A percentile compares a stretch with the other conserved stretches of the same genome.
These are phyloP conservation scores for Poeciliopsis paucimaculata DNA, from an alignment of 2,797 vertebrate genomes.

Conservation along the genomic window DNA sequence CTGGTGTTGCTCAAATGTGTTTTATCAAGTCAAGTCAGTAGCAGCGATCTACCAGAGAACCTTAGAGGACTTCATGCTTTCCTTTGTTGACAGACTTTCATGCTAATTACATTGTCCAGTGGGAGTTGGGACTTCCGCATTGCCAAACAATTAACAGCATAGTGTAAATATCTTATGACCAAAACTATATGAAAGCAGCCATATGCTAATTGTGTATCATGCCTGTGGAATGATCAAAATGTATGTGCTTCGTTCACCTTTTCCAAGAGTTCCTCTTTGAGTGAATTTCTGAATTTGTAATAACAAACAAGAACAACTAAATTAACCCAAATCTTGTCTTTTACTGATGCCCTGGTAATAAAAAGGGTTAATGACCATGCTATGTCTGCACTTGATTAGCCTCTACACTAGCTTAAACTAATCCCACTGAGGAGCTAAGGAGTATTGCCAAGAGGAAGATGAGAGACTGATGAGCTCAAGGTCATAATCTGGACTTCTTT, in stretches of 20 bases:
- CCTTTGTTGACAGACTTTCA: not conserved
- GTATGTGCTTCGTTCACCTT: not conserved
- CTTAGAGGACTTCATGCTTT: not conserved
- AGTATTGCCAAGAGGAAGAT: not conserved
- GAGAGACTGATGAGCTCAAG: not conserved
- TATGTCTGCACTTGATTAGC: not conserved
- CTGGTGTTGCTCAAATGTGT: not conserved
- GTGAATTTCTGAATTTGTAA: not conserved
- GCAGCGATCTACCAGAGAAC: not conserved
- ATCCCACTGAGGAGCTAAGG: not conserved
- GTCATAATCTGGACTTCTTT: not conserved
- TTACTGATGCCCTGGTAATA: not conserved
- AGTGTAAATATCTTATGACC: not conserved
- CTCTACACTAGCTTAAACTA: not conserved
- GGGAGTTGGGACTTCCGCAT: not conserved
- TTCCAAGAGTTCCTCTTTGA: not conserved
- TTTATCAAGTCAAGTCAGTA: not conserved
- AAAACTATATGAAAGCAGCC: not conserved
- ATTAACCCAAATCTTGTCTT: not conserved
- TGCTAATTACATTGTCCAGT: not conserved
- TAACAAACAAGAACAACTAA: not conserved
- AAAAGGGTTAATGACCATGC: not conserved
- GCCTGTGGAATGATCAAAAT: not conserved
- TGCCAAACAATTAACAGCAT: not conserved
- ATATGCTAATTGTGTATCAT: too few species aligned